phyloP scores from a whole-genome alignment of 92 coral and sea anemone genomes.

The Meandrina meandrites region DNA sequence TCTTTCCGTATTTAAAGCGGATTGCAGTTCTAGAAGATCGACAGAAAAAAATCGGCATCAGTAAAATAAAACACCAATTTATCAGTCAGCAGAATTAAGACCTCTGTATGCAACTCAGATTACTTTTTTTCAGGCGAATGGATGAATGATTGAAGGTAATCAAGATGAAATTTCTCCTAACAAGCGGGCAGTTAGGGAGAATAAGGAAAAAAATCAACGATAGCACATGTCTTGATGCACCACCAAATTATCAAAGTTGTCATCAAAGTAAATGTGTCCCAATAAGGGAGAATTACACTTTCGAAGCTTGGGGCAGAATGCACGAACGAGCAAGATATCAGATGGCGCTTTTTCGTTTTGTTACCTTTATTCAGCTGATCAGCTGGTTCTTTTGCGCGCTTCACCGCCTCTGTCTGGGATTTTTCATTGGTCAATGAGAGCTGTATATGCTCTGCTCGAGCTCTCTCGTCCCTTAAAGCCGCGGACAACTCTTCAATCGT shows the following conservation, averaged over 20 bases:
- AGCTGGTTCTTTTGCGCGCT: constrained; percentile 57
- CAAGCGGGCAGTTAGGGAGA: too few species aligned
- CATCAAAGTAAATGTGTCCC: not conserved
- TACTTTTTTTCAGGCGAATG: too few species aligned
- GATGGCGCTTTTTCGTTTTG: not conserved
- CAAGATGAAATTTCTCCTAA: too few species aligned
- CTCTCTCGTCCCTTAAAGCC: constrained; percentile 66
- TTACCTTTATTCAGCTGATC: constrained; percentile 77
- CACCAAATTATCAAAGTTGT: not conserved
- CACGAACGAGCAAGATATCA: not conserved
- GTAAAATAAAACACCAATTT: too few species aligned
- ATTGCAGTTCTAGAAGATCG: constrained; percentile 69
- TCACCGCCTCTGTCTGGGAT: constrained; percentile 55
- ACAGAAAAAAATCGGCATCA: not conserved
- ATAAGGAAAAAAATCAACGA: too few species aligned
- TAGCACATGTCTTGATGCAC: too few species aligned
- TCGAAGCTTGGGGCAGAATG: not conserved
- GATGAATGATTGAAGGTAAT: too few species aligned
- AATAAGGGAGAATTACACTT: not conserved
- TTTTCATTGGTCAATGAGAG: constrained; percentile 70
- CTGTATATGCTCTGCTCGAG: constrained; percentile 56
- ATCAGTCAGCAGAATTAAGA: too few species aligned
- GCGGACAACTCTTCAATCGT: constrained; percentile 66
- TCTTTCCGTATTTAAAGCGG: constrained; percentile 80
- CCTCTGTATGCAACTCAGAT: too few species aligned